These are phyloP conservation scores for Pimpla rufipes DNA, from an alignment of 2,888 invertebrate genomes.

Conservation along the genomic window DNA sequence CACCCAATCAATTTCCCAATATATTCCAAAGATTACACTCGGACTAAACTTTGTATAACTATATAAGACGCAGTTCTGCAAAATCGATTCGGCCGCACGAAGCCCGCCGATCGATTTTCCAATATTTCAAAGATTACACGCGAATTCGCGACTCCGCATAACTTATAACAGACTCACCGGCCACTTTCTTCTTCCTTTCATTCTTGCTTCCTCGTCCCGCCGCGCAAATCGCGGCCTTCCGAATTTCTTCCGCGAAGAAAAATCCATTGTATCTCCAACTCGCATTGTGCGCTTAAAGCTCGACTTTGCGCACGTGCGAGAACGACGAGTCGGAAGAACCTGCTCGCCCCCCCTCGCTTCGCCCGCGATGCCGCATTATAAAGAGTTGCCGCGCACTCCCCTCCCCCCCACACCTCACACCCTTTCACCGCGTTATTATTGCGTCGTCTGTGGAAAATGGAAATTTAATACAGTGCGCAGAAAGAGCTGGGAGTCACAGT, in stretches of 20 bases:
- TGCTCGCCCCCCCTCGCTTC: conserved; percentile 43
- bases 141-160: not conserved
- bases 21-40: too few species aligned
- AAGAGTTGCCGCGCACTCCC: conserved; percentile 21
- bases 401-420: conserved; percentile 40
- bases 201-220: conserved; percentile 21
- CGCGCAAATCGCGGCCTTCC: conserved; percentile 24
- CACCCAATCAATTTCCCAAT: too few species aligned
- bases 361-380: conserved; percentile 26
- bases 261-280: conserved; percentile 68
- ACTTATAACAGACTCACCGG: too few species aligned
- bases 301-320: conserved; percentile 28
- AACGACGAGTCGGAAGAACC: conserved; percentile 44
- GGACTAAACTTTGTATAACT: too few species aligned
- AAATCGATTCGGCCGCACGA: not conserved
- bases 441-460: conserved; percentile 76
- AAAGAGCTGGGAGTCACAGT: conserved; percentile 57
- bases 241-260: conserved; percentile 69
- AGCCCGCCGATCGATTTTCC: not conserved
- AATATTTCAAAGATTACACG: not conserved
- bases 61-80: too few species aligned
- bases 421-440: conserved; percentile 73
- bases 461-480: conserved; percentile 77
- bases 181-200: too few species aligned
- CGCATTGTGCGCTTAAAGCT: conserved; percentile 67